Evolutionary conservation across 2,113 vertebrate genomes (phyloP).

Genomic region (Petroica traversi): DNA sequence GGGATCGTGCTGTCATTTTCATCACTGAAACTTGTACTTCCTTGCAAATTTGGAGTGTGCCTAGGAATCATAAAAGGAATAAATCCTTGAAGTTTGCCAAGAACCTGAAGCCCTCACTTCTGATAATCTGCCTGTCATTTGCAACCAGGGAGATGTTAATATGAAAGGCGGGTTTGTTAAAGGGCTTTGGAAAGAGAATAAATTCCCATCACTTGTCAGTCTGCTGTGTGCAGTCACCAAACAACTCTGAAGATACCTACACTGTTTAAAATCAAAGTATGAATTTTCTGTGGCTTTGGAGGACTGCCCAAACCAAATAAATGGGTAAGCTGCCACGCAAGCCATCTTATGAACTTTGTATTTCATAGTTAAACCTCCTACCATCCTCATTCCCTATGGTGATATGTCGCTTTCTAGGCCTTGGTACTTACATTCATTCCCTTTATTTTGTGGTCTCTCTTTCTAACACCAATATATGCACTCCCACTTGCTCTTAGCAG

Average conservation of each 20-base stretch:
- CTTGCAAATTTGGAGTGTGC: neutral
- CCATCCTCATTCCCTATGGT: neutral
- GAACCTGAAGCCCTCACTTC: neutral
- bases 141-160: neutral
- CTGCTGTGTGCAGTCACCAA: neutral
- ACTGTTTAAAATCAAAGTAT: neutral
- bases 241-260: neutral
- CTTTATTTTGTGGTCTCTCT: neutral
- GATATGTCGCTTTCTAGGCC: neutral
- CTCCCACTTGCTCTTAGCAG: neutral
- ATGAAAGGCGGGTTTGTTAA: neutral
- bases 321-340: neutral
- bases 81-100: neutral
- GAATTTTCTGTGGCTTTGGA: neutral
- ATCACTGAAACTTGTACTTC: neutral
- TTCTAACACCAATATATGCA: neutral
- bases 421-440: neutral
- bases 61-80: neutral
- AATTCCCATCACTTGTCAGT: neutral
- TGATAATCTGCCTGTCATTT: neutral
- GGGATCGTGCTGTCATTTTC: neutral
- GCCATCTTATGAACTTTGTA: neutral
- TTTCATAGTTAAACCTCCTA: neutral
- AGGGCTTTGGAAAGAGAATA: neutral
- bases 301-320: neutral